These are phyloP conservation scores for Synergus japonicus DNA, from an alignment of 2,888 invertebrate species.

Conservation along the genomic window DNA sequence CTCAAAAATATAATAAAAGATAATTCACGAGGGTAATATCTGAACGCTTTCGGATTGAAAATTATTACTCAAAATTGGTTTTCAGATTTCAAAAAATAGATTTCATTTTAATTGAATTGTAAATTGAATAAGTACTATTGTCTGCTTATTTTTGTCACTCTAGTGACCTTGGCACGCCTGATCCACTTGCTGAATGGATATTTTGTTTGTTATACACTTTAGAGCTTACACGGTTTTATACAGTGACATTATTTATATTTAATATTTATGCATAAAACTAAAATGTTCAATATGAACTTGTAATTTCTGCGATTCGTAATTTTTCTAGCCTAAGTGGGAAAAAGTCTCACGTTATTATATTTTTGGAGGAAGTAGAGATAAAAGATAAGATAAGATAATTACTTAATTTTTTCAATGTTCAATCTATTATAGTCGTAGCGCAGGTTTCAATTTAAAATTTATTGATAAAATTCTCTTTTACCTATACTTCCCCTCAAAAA, in stretches of 20 bases:
- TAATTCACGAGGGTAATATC: not conserved
- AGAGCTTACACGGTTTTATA: slow-evolving; percentile 5
- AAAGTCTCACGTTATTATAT: not conserved
- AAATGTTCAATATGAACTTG: slow-evolving; percentile 48
- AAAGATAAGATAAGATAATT: not conserved
- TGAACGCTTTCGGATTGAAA: not conserved
- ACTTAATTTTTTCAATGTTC: not conserved
- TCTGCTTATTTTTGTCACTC: slow-evolving; percentile 1
- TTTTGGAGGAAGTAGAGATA: not conserved
- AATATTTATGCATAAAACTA: slow-evolving; percentile 38
- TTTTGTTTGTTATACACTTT: not conserved
- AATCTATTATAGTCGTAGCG: too few relatives aligned
- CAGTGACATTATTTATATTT: slow-evolving; percentile 18
- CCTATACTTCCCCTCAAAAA: slow-evolving; percentile 10
- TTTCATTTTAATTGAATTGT: not conserved
- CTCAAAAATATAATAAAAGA: not conserved
- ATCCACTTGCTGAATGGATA: slow-evolving; percentile 10
- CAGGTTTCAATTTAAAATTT: not conserved
- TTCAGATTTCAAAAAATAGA: slow-evolving; percentile 20
- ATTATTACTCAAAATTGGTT: not conserved
- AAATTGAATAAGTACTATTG: slow-evolving; percentile 14
- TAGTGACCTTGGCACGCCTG: slow-evolving; percentile 34
- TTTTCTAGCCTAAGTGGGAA: slow-evolving; percentile 5
- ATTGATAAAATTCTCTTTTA: not conserved
- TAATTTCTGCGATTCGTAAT: slow-evolving; percentile 29